A percentile compares a stretch with the other conserved stretches of the same genome.
Conservation (phyloP, 2,888 invertebrate species). For the Diogma glabrata region DNA sequence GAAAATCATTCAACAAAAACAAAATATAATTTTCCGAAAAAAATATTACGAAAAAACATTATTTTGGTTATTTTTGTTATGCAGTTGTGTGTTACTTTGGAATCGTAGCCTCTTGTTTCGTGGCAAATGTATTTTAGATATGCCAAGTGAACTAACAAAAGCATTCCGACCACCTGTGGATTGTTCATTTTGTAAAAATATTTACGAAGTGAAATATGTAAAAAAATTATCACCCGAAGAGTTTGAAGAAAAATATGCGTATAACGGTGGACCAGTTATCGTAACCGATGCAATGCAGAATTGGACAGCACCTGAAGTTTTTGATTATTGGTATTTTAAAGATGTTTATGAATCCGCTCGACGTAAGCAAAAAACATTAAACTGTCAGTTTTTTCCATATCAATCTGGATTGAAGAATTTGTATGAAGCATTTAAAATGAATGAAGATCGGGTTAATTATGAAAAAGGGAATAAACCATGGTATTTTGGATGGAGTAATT, state of each 20-base stretch:
- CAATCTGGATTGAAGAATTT: conserved; percentile 72
- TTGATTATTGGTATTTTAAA: conserved; percentile 75
- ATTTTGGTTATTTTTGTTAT: background rate
- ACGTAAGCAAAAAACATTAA: conserved; percentile 42
- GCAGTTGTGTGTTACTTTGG: background rate
- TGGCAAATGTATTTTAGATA: conserved; percentile 18
- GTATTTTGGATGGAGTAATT: conserved; percentile 85
- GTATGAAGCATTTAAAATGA: conserved; percentile 74
- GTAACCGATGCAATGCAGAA: conserved; percentile 67
- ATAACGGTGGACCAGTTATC: conserved; percentile 69
- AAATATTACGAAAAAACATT: conserved; percentile 1
- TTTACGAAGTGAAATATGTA: conserved; percentile 52
- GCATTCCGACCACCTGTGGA: conserved; percentile 67
- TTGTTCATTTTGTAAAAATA: conserved; percentile 62
- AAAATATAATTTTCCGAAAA: background rate
- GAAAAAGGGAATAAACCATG: conserved; percentile 36
- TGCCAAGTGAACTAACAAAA: conserved; percentile 19
- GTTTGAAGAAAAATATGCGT: conserved; percentile 67
- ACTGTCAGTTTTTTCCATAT: conserved; percentile 92
- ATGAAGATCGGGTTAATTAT: conserved; percentile 48
- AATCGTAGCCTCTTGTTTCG: background rate
- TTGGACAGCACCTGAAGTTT: conserved; percentile 69
- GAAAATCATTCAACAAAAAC: background rate
- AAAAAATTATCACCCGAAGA: conserved; percentile 49
- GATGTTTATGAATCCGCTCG: conserved; percentile 53